These are phyloP conservation scores for Aphaenogaster rudis DNA, from an alignment of 1,140 invertebrate genomes.

Conservation along the genomic window DNA sequence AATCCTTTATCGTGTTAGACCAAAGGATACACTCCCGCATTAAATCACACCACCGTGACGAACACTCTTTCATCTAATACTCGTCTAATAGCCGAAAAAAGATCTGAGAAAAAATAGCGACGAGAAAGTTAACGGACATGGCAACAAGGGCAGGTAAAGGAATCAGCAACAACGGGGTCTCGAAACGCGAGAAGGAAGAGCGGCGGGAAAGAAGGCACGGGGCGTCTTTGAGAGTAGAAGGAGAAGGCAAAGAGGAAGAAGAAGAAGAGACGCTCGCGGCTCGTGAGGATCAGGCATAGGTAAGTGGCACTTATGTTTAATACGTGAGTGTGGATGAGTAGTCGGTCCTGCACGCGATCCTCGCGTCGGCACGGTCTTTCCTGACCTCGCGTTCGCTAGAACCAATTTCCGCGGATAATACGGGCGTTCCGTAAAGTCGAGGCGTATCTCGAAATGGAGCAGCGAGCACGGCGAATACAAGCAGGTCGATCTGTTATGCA, in stretches of 20 bases:
- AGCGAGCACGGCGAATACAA: slow-evolving; percentile 6
- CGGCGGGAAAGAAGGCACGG: not conserved
- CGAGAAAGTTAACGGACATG: slow-evolving; percentile 32
- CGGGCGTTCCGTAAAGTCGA: slow-evolving; percentile 50
- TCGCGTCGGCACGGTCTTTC: slow-evolving; percentile 72
- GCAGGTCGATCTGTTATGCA: not conserved
- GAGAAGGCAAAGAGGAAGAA: slow-evolving; percentile 29
- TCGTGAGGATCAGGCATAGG: slow-evolving; percentile 76
- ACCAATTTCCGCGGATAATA: slow-evolving; percentile 81
- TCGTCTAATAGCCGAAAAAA: not conserved
- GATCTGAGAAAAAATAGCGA: slow-evolving; percentile 35
- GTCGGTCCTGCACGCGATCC: slow-evolving; percentile 81
- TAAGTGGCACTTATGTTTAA: slow-evolving; percentile 82
- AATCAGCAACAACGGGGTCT: slow-evolving; percentile 54
- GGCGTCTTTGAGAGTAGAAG: slow-evolving; percentile 16
- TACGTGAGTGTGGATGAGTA: slow-evolving; percentile 81
- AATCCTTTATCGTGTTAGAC: not conserved
- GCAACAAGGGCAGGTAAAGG: slow-evolving; percentile 65
- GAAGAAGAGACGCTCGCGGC: slow-evolving; percentile 69
- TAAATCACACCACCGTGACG: not conserved
- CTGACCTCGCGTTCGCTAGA: slow-evolving; percentile 80
- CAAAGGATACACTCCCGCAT: slow-evolving; percentile 23
- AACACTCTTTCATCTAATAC: slow-evolving; percentile 14
- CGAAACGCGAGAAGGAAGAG: slow-evolving; percentile 50
- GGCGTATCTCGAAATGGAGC: slow-evolving; percentile 66